Evolutionary conservation across 1,140 invertebrate genomes (phyloP).

Genomic region (Drosophila azteca): DNA sequence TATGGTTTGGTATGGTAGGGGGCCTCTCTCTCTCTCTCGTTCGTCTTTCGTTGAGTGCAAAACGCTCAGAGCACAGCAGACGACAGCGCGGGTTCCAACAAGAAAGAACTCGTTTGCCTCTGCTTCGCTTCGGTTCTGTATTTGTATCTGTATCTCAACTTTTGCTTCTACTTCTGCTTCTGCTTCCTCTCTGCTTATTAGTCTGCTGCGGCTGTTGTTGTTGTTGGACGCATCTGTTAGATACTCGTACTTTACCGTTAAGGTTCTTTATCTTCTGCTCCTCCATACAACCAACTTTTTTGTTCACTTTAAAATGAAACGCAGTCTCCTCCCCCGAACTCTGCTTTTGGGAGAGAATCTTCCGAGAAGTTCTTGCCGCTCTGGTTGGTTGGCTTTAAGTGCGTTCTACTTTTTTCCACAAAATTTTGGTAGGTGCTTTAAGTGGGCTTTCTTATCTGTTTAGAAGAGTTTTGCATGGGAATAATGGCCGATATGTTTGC

Average conservation of each 20-base stretch:
- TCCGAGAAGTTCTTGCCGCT: slow-evolving; percentile 34
- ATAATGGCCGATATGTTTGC: slow-evolving; percentile 44
- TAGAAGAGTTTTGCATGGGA: slow-evolving; percentile 13
- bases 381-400: slow-evolving; percentile 69
- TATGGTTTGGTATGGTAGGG: too few relatives aligned
- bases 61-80: slow-evolving; percentile 22
- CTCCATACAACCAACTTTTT: slow-evolving; percentile 12
- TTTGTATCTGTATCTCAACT: too few relatives aligned
- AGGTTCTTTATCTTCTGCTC: slow-evolving; percentile 49
- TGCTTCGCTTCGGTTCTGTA: too few relatives aligned
- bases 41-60: slow-evolving; percentile 45
- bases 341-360: slow-evolving; percentile 6
- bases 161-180: neutral
- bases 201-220: slow-evolving; percentile 31
- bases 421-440: slow-evolving; percentile 15
- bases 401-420: slow-evolving; percentile 38
- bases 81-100: slow-evolving; percentile 48
- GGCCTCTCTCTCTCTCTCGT: slow-evolving; percentile 16
- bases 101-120: slow-evolving; percentile 67
- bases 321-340: slow-evolving; percentile 64
- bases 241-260: slow-evolving; percentile 65
- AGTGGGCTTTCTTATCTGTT: slow-evolving; percentile 36
- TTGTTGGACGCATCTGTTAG: slow-evolving; percentile 64
- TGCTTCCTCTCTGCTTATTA: slow-evolving; percentile 47
- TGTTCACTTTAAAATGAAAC: slow-evolving; percentile 54